Evolutionary conservation across 1,140 invertebrate species (phyloP).

Genomic region (Drosophila cardini): DNA sequence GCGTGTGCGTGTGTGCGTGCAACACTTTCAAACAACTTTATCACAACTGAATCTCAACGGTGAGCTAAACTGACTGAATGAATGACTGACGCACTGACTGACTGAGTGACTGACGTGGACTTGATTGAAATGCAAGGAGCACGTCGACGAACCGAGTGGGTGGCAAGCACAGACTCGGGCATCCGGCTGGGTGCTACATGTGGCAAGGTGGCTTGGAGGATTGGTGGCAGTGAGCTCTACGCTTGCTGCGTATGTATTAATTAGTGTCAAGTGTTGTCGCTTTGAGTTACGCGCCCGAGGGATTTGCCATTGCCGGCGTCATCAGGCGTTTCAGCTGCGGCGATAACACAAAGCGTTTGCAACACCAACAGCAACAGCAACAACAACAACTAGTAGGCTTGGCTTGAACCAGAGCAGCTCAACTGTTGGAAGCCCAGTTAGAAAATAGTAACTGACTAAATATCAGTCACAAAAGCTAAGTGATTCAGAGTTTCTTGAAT

Average conservation of each 20-base stretch:
- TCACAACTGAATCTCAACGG: constrained; percentile 69
- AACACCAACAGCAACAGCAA: constrained; percentile 41
- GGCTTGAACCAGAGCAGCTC: constrained; percentile 6
- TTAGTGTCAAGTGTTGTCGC: constrained; percentile 83
- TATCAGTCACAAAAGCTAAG: neutral
- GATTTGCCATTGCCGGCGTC: constrained; percentile 59
- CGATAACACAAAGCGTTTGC: constrained; percentile 77
- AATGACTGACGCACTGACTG: constrained; percentile 2
- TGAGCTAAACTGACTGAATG: constrained; percentile 52
- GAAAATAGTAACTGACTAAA: no score
- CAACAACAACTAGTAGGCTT: constrained; percentile 62
- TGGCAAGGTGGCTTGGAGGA: neutral
- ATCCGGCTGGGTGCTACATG: neutral
- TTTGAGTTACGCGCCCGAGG: constrained; percentile 80
- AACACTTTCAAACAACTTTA: constrained; percentile 83
- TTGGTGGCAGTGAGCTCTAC: constrained; percentile 3
- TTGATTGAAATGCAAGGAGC: constrained; percentile 79
- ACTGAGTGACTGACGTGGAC: constrained; percentile 63
- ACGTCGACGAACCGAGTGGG: constrained; percentile 71
- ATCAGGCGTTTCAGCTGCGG: constrained; percentile 28
- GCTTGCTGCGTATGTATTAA: constrained; percentile 77
- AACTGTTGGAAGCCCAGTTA: no score
- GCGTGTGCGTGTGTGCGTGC: constrained; percentile 48
- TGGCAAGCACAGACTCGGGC: constrained; percentile 46
- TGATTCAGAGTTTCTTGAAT: no score